These are phyloP conservation scores for Spilosoma lubricipeda DNA, from an alignment of 2,888 invertebrate species.

Conservation along the genomic window DNA sequence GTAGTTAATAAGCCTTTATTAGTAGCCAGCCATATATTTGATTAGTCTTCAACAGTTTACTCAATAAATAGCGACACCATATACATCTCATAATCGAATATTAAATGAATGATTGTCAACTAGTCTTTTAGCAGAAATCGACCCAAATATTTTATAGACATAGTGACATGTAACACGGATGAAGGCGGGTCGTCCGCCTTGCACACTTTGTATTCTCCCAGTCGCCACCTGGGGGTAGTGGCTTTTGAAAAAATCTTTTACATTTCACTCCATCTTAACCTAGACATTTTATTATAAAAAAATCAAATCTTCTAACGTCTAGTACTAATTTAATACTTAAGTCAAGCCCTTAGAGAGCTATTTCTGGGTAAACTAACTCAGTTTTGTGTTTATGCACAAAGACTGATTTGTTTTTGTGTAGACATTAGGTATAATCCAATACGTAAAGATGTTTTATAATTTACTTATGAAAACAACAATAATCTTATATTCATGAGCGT, in stretches of 20 bases:
- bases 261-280: conserved; percentile 63
- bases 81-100: too few species aligned
- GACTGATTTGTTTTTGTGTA: neutral
- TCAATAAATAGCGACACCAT: neutral
- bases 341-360: neutral
- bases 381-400: neutral
- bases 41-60: neutral
- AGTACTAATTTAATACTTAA: conserved; percentile 20
- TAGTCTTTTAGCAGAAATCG: neutral
- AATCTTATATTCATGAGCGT: too few species aligned
- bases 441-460: neutral
- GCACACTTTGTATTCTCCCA: conserved; percentile 82
- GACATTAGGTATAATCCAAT: neutral
- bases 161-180: conserved; percentile 63
- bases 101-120: neutral
- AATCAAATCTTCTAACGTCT: conserved; percentile 1
- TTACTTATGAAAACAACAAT: neutral
- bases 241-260: conserved; percentile 73
- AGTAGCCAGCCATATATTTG: too few species aligned
- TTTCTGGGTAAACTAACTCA: neutral
- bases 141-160: conserved; percentile 28
- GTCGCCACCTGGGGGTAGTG: conserved; percentile 78
- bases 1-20: too few species aligned
- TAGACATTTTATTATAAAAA: conserved; percentile 39
- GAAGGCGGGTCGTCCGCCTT: conserved; percentile 68